Conservation (phyloP, 53 echinoderm and acorn worm genomes). For the Crossaster papposus region DNA sequence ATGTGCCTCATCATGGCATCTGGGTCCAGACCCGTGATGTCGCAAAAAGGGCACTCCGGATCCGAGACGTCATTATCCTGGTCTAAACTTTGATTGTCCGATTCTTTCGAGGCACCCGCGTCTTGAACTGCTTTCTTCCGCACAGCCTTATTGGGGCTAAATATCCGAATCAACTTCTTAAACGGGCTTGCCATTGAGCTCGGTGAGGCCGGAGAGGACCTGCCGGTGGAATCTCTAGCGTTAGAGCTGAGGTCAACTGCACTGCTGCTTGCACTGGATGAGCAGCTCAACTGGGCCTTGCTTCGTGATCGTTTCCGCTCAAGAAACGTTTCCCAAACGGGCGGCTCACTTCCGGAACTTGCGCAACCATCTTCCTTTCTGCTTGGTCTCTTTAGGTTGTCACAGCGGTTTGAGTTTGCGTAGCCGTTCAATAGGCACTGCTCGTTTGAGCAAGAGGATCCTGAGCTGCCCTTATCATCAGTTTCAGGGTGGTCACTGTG, state of each 20-base stretch:
- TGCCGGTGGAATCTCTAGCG: neutral
- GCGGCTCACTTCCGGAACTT: neutral
- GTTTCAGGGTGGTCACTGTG: neutral
- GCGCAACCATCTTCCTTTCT: neutral
- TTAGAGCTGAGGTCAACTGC: neutral
- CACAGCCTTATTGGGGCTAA: constrained; percentile 25
- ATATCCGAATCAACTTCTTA: constrained; percentile 31
- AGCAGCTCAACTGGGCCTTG: constrained; percentile 16
- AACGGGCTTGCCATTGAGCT: constrained; percentile 42
- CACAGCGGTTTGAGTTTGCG: neutral
- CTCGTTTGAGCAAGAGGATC: neutral
- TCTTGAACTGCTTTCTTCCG: constrained; percentile 18
- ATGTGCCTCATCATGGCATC: constrained; percentile 46
- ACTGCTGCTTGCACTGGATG: constrained; percentile 16
- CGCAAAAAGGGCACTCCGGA: constrained; percentile 63
- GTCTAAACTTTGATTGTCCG: constrained; percentile 7
- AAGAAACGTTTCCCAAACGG: neutral
- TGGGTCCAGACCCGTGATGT: constrained; percentile 27
- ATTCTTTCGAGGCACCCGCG: neutral
- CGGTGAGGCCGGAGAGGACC: neutral
- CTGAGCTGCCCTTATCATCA: neutral
- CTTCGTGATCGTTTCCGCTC: constrained; percentile 42
- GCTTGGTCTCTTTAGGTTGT: neutral
- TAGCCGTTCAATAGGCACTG: neutral
- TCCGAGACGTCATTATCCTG: constrained; percentile 17